These are phyloP conservation scores for Saturnia japonica DNA, from an alignment of 2,888 invertebrate genomes.

Conservation along the genomic window DNA sequence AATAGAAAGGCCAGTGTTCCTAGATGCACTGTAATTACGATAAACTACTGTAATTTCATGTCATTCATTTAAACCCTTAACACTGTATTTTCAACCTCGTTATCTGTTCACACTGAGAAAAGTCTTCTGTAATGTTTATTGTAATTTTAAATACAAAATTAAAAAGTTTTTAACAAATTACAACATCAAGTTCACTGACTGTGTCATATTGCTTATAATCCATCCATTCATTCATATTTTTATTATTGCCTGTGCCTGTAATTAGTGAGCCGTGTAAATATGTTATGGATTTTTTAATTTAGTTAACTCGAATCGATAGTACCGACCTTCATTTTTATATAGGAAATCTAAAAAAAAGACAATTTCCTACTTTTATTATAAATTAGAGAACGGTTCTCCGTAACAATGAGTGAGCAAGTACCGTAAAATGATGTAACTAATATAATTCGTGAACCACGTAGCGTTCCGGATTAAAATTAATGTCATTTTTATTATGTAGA, in stretches of 20 bases:
- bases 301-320: slow-evolving; percentile 2
- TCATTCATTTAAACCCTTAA: too few species aligned
- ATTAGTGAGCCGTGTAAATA: neutral
- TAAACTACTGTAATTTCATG: too few species aligned
- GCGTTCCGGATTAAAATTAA: slow-evolving; percentile 17
- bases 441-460: slow-evolving; percentile 12
- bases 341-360: neutral
- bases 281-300: neutral
- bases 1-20: too few species aligned
- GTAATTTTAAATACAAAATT: neutral
- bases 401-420: slow-evolving; percentile 17
- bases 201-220: neutral
- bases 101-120: neutral
- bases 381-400: slow-evolving; percentile 3
- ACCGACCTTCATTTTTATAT: slow-evolving; percentile 7
- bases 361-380: slow-evolving; percentile 16
- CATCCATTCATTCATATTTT: neutral
- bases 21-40: too few species aligned
- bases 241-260: neutral
- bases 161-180: neutral
- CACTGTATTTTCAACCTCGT: too few species aligned
- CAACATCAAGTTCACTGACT: neutral
- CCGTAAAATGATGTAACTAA: slow-evolving; percentile 20
- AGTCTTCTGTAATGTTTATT: neutral
- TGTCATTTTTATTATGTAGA: slow-evolving; percentile 31